Conservation (phyloP, 2,113 vertebrate genomes). For the Callipepla californica region DNA sequence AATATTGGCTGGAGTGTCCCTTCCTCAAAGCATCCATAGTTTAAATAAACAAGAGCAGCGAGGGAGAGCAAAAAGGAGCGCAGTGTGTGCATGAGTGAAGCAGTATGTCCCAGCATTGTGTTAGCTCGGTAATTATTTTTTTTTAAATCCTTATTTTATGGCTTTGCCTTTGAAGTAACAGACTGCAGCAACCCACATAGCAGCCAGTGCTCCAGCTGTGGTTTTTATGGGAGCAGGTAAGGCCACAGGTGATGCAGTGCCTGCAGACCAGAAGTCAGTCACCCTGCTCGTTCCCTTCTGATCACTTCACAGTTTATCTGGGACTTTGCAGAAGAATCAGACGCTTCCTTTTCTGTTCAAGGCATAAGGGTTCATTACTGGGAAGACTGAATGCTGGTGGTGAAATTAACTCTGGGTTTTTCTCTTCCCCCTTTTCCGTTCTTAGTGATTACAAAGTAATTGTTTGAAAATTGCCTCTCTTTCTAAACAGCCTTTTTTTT, state of each 20-base stretch:
- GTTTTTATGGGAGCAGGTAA: constrained; percentile 11
- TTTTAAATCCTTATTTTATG: background rate
- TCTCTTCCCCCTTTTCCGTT: background rate
- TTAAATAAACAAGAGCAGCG: background rate
- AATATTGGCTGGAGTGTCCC: background rate
- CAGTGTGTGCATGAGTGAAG: background rate
- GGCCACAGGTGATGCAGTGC: background rate
- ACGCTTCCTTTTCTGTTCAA: background rate
- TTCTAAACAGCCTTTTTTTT: background rate
- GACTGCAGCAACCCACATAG: background rate
- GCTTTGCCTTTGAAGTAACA: constrained; percentile 10
- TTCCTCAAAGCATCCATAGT: background rate
- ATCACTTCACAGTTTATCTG: background rate
- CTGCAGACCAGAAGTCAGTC: background rate
- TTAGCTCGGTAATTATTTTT: background rate
- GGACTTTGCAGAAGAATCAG: background rate
- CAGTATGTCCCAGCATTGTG: background rate
- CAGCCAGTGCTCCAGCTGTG: background rate
- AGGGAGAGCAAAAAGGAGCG: background rate
- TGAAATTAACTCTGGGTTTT: background rate
- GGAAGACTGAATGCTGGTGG: fast-evolving
- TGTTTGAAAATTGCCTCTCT: background rate
- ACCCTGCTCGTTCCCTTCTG: background rate
- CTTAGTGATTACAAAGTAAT: background rate
- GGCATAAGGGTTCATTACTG: background rate